Evolutionary conservation across 2,888 invertebrate genomes (phyloP), one percentile per base, ranked within the genome.

Genomic region (Habroteleia sp.): DNA sequence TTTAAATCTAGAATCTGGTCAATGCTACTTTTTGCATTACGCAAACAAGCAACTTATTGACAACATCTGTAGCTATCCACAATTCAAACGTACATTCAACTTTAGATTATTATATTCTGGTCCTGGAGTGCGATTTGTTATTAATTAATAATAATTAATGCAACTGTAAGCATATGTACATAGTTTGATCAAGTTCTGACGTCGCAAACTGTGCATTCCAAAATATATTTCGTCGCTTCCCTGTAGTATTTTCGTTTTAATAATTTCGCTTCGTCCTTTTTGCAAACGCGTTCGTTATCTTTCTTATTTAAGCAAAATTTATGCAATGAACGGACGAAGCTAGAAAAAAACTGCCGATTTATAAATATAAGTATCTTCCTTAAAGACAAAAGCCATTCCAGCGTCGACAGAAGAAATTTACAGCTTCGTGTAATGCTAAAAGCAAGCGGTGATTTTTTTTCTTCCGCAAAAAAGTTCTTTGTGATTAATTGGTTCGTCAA

Each of bases 41-140:
- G 25, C 10, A 33, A 33, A 31, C 39, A 39, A 37, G 25, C 10
- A 25, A 8, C 11, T 4, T 7, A 27, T 46, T 52, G 52, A 58
- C 25, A 6, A 54, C 65, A 66, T 66, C 66, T 65, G 73, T 66
- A 73, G 60, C 44, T 37, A 60, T 8, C 35, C 8, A 35, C 35
- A 35, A 56, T 56, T 41, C 17, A 23, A 42, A n/a, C 56, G 20
- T 65, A 50, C 52, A 54, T 68, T 23, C 39, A 23, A 29, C 27
- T 20, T 31, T 68, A 48, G 62, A 62, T 66, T 68, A 11, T 54
- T 52, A 52, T 52, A 56, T 69, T 68, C 54, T 56, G 74, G 62
- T 74, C 66, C 33, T 25, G 39, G 54, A 60, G 52, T 52, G 66
- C 62, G 62, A 74, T 74, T 27, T 20, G 27, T 13, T 11, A 42